Base-by-base conservation (phyloP, 2,113 vertebrate genomes). In the Xiphias gladius region DNA sequence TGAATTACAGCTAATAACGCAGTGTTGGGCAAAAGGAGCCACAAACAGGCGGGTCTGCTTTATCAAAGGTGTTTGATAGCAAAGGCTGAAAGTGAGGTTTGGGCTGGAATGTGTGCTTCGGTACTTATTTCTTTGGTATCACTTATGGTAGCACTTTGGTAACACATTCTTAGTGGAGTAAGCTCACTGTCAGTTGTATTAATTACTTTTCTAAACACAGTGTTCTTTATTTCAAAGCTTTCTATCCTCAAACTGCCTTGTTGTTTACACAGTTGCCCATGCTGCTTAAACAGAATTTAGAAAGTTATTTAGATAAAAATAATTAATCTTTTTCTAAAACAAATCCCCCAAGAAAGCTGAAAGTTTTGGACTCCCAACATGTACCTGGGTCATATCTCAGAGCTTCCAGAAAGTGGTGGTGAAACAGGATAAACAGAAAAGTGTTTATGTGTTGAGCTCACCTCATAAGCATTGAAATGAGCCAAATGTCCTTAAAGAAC, bases 1-100 rank as follows among this genome's bases (percentile, higher is more conserved):
- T 68, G 68, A 84, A 80, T 80, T 87, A 69, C 78, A 64, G 65
- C 79, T 73, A 88, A 90, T 76, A 80, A 79, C 79, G 65, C 66
- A 87, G 52, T 3, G 7, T 54, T 22, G 19, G 79, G 32, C 73
- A 32, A 77, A 43, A 64, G 62, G 59, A 81, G 59, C 52, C 32
- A 5, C 58, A 32, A 46, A n/a, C 46, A 59, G 79, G 62, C 63
- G 14, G 3, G n/a, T 63, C 8, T 64, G 26, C 71, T 82, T 58
- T 26, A 61, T 76, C 62, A 62, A 26, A 67, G 55, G 17, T 11
- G 2, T 5, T 58, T 48, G 61, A 9, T 32, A 64, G 19, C 37
- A 79, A 26, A 20, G 24, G n/a, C 17, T 46, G 66, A 80, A 62
- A 64, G 71, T 32, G 11, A 79, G 13, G 32, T 26, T 52, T 1